Base-by-base conservation (phyloP, 2,797 vertebrate genomes). In the Phaenicophaeus curvirostris region DNA sequence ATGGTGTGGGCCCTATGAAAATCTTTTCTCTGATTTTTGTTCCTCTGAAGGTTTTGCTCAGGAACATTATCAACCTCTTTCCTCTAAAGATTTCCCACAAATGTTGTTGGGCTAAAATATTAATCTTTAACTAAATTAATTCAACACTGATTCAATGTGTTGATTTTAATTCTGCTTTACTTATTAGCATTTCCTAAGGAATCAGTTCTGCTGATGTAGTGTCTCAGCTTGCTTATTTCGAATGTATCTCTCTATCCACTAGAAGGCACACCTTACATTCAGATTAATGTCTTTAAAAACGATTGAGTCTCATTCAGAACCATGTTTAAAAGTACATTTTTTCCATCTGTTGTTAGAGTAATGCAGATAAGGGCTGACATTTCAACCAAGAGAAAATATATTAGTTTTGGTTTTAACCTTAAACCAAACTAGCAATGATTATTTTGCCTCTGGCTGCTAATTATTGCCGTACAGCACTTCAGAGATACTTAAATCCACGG, bases 391-490 rank as follows among this genome's bases (percentile, higher is more conserved):
- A 91, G 71, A 91, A 96, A 94, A 94, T 75, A 86, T 62, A 80
- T 68, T 46, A 39, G 65, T 85, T 94, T 90, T 78, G 77, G 93
- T 37, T 96, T 96, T 95, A 90, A 27, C 89, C 87, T 94, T 97
- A 96, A 97, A 90, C 93, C 93, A 93, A 94, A 69, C 93, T 72
- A 92, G 84, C 72, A 96, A 63, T 94, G 84, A 95, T 95, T 95
- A 85, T 95, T 96, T 96, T 80, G 93, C 96, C 96, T 78, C 96
- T 92, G 93, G 96, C 95, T 90, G 80, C 51, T 97, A 92, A 94
- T 97, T 96, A 96, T 89, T 93, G 89, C 80, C 0, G 1, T 78
- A 54, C 61, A 69, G 91, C 67, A 84, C 81, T 95, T 94, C 85
- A 92, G 87, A 96, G 95, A 91, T 94, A 94, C 94, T 97, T 95